Base-by-base conservation (phyloP, 2,888 invertebrate species). In the Zele albiditarsus region DNA sequence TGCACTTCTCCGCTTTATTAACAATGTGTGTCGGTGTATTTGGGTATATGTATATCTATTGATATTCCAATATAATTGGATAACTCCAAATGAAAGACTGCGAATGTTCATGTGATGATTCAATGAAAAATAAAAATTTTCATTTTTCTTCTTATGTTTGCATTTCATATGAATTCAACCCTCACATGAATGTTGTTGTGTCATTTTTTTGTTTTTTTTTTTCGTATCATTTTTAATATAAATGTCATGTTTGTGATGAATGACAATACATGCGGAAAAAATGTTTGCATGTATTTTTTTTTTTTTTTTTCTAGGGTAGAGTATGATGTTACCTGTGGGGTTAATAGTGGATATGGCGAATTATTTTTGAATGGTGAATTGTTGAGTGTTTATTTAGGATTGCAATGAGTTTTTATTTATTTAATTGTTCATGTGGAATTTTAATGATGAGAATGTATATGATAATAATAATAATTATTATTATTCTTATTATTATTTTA, bases 51-150 rank as follows among this genome's bases (percentile, higher is more conserved):
- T 46, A 3, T 16, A 31, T n/a, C 14, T 25, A 42, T 42, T 42
- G 42, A 49, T 28, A 20, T 67, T 67, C 46, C 8, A 49, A 28
- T 42, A 28, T 67, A 67, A 67, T 67, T 67, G 49, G 49, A 49
- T 53, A 25, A 27, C 49, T 67, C 28, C 4, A n/a, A 67, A 67
- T 67, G n/a, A 49, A 49, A n/a, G 28, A 28, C 49, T 67, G 25
- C 49, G 12, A 8, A 12, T 46, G 46, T 46, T 16, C 16, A 46
- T 46, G 46, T 46, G n/a, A 46, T 46, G n/a, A 2, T 46, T 38
- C 38, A 46, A n/a, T 46, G 46, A 6, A 6, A 46, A 46, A 46
- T n/a, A 16, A 46, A 46, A n/a, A 20, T 14, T 46, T n/a, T 53
- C 12, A 12, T 42, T 42, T n/a, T 20, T 20, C 4, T 53, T 4